A percentile compares a stretch with the other conserved stretches of the same genome.
Conservation (phyloP, 2,888 invertebrate genomes). For the Ichneumoninae sp. region DNA sequence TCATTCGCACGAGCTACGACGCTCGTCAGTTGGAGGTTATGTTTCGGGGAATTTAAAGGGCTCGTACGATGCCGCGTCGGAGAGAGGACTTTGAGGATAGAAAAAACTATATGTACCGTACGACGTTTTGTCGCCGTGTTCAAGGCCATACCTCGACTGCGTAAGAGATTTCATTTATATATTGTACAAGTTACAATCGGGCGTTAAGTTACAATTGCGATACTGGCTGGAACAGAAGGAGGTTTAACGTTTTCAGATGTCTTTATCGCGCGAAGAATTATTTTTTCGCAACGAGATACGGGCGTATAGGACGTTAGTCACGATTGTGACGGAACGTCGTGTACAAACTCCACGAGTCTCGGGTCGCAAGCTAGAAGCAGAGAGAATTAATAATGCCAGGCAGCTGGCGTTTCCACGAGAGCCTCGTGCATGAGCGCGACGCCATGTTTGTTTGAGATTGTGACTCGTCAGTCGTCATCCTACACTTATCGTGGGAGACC, state of each 20-base stretch:
- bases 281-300: slow-evolving; percentile 1
- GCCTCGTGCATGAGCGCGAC: slow-evolving; percentile 50
- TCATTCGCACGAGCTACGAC: neutral
- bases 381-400: slow-evolving; percentile 51
- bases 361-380: slow-evolving; percentile 24
- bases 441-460: slow-evolving; percentile 60
- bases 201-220: slow-evolving; percentile 13
- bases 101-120: neutral
- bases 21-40: slow-evolving; percentile 36
- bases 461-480: slow-evolving; percentile 38
- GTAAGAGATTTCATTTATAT: slow-evolving; percentile 11
- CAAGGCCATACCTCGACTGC: slow-evolving; percentile 3
- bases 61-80: neutral
- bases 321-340: slow-evolving; percentile 15
- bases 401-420: slow-evolving; percentile 52
- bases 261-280: slow-evolving; percentile 9
- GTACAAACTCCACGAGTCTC: slow-evolving; percentile 10
- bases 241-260: slow-evolving; percentile 20
- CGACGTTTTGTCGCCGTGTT: neutral
- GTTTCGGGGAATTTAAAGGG: slow-evolving; percentile 24
- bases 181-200: neutral
- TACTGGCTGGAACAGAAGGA: slow-evolving; percentile 2
- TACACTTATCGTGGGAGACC: slow-evolving; percentile 2
- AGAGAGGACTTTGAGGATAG: neutral
- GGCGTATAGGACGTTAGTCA: slow-evolving; percentile 23